phyloP scores from a whole-genome alignment of 2,113 vertebrate species.

The Morone saxatilis region DNA sequence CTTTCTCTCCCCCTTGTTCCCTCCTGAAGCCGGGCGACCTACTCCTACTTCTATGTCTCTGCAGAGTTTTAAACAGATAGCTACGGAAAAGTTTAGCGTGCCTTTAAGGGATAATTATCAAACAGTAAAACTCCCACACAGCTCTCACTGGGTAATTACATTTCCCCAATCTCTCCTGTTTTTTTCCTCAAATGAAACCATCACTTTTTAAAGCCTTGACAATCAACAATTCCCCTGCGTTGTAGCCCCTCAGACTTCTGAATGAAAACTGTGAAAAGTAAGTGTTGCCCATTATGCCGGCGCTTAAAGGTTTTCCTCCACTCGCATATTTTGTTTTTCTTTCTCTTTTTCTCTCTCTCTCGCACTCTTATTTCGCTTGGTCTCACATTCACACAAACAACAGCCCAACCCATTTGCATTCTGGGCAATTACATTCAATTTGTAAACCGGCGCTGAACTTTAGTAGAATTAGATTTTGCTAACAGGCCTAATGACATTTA shows the following conservation, averaged over 20 bases:
- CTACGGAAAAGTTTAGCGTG: conserved; percentile 77
- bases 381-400: conserved; percentile 71
- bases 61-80: conserved; percentile 68
- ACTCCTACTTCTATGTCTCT: conserved; percentile 54
- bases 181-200: conserved; percentile 67
- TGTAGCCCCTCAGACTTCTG: conserved; percentile 58
- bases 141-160: conserved; percentile 78
- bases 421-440: conserved; percentile 82
- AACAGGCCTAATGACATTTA: conserved; percentile 81
- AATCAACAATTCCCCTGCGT: conserved; percentile 61
- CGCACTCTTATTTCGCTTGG: conserved; percentile 44
- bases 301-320: conserved; percentile 55
- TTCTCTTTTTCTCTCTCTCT: not conserved
- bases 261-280: conserved; percentile 60
- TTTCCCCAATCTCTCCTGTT: conserved; percentile 58
- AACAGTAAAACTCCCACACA: conserved; percentile 80
- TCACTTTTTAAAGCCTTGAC: conserved; percentile 75
- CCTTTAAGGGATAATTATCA: conserved; percentile 82
- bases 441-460: conserved; percentile 79
- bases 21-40: conserved; percentile 59
- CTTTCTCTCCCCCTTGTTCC: conserved; percentile 2
- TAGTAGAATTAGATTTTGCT: conserved; percentile 79
- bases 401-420: conserved; percentile 75
- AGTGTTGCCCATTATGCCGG: conserved; percentile 52
- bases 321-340: conserved; percentile 46